A percentile compares a stretch with the other conserved stretches of the same genome.
phyloP scores from a whole-genome alignment of 1,140 invertebrate species.

The Tyrophagus putrescentiae region DNA sequence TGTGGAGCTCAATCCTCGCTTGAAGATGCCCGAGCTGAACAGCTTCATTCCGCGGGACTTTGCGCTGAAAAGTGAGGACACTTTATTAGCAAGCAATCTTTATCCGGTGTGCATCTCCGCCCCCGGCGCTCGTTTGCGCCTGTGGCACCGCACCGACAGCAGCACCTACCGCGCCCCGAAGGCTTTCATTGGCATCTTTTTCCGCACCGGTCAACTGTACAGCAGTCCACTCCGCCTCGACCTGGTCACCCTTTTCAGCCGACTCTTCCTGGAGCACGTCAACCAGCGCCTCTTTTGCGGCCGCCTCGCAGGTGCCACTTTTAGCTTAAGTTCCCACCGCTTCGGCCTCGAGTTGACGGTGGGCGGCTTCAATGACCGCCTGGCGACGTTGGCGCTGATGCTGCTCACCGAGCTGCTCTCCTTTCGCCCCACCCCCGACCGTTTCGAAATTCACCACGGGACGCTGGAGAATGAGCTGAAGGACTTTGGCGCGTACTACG shows the following conservation, averaged over 20 bases:
- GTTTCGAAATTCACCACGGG: slow-evolving; percentile 83
- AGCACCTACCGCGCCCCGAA: background rate
- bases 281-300: background rate
- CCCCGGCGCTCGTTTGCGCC: background rate
- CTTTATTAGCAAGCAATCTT: background rate
- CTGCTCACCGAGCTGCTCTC: slow-evolving; percentile 65
- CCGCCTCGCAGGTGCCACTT: background rate
- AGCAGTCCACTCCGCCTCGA: background rate
- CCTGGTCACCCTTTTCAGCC: background rate
- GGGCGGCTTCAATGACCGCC: slow-evolving; percentile 81
- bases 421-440: slow-evolving; percentile 62
- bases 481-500: slow-evolving; percentile 64
- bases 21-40: background rate
- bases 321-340: background rate
- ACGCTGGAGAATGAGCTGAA: slow-evolving; percentile 52
- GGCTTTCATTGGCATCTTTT: slow-evolving; percentile 7
- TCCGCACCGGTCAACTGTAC: background rate
- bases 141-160: background rate
- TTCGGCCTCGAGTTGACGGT: slow-evolving; percentile 49
- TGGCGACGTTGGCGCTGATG: slow-evolving; percentile 65
- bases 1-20: background rate
- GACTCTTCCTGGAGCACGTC: background rate
- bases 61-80: background rate
- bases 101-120: background rate
- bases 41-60: background rate